Conservation (phyloP, 2,888 invertebrate genomes). For the Agrochola macilenta region DNA sequence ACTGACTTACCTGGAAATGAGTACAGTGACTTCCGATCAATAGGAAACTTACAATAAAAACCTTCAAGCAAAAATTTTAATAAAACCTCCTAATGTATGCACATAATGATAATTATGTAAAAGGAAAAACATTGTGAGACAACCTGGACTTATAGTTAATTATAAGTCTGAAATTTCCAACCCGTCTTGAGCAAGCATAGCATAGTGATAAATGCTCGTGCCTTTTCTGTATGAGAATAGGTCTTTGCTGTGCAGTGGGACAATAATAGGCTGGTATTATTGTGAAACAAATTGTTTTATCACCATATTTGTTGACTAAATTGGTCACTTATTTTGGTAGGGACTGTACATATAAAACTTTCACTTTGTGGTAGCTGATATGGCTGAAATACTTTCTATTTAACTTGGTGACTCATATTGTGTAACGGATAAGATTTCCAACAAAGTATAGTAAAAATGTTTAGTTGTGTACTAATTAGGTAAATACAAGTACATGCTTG, state of each 20-base stretch:
- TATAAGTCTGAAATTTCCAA: no score
- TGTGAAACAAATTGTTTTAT: constrained; percentile 13
- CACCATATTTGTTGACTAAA: constrained; percentile 13
- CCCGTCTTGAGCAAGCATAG: no score
- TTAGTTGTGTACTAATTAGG: no score
- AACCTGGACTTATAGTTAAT: no score
- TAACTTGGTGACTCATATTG: constrained; percentile 18
- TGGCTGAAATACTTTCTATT: constrained; percentile 47
- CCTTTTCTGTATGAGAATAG: no score
- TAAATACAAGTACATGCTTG: no score
- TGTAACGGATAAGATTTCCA: not conserved
- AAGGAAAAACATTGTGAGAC: not conserved
- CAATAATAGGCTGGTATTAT: no score
- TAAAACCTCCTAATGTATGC: not conserved
- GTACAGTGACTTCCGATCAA: constrained; percentile 26
- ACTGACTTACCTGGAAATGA: constrained; percentile 56
- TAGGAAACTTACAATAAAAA: constrained; percentile 34
- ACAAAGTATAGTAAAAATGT: no score
- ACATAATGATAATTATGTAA: no score
- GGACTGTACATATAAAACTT: constrained; percentile 17
- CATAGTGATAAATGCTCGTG: no score
- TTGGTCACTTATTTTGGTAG: constrained; percentile 15
- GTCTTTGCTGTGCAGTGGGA: no score
- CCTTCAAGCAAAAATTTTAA: not conserved
- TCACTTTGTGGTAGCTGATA: constrained; percentile 22